Evolutionary conservation across 2,113 vertebrate species (phyloP), one percentile per base, ranked within the genome.

Genomic region (Tor tambroides): DNA sequence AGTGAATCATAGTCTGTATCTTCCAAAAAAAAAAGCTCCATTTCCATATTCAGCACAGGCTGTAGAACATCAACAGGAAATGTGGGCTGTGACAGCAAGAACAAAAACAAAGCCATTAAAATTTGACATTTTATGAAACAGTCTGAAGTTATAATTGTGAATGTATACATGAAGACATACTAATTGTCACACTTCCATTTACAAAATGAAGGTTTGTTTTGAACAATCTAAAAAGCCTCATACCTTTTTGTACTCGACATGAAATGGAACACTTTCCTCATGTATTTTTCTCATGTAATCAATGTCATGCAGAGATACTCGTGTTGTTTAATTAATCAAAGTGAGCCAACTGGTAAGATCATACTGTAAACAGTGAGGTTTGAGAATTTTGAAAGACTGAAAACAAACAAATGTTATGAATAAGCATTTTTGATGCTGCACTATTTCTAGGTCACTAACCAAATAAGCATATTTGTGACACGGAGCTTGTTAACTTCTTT

Each of bases 1-100:
- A 91, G 23, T 46, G 88, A 88, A 92, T 91, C 88, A 87, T 75
- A 49, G 71, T 85, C 85, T 86, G 91, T 67, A 89, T 87, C 83
- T 63, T 65, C 67, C n/a, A 38, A 51, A 61, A 71, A 72, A 7
- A 19, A 35, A 69, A 12, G 38, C 19, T 67, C 49, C 59, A 87
- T 83, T 85, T 82, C 81, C 43, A 90, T 86, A 85, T 81, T 82
- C 49, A 61, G 63, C 43, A 78, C 65, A 85, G 32, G 83, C 86
- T 77, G 61, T 30, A 49, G 54, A 56, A 23, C 75, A 54, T 71
- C 63, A 41, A 30, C 78, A 69, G 28, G 72, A 82, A 65, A 81
- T 46, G 59, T 28, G 23, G 59, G 35, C 35, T 63, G 35, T 65
- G 59, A 43, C n/a, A 63, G 78, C 32, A 80, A 63, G 79, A 81